These are phyloP conservation scores for Atractosteus spatula DNA, from an alignment of 2,113 vertebrate species.

Conservation along the genomic window DNA sequence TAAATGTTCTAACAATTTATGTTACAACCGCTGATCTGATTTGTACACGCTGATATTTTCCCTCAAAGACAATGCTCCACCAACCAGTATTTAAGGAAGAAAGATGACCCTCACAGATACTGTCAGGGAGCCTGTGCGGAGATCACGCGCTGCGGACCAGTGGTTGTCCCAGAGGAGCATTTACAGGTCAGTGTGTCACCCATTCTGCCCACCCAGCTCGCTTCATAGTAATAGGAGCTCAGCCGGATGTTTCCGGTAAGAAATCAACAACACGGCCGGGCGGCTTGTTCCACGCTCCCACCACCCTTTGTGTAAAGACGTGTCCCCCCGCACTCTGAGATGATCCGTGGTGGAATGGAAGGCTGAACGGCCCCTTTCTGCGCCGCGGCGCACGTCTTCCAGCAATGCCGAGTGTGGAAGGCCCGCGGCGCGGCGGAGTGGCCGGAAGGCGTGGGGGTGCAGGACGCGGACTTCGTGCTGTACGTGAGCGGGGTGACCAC, in stretches of 20 bases:
- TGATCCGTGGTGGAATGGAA: too few species aligned
- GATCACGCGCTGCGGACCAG: constrained; percentile 85
- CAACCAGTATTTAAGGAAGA: constrained; percentile 88
- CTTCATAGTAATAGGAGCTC: too few species aligned
- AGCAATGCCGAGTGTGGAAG: constrained; percentile 89
- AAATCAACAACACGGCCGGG: too few species aligned
- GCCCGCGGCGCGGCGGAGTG: constrained; percentile 68
- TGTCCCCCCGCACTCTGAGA: too few species aligned
- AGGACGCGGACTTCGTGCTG: constrained; percentile 88
- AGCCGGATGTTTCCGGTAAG: too few species aligned
- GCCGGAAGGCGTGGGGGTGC: constrained; percentile 77
- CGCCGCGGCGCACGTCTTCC: background rate
- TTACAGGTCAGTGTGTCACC: constrained; percentile 75
- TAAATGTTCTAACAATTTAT: too few species aligned
- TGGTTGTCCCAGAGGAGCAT: constrained; percentile 87
- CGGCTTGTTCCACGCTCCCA: too few species aligned
- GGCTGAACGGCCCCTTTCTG: background rate
- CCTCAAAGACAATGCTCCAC: constrained; percentile 83
- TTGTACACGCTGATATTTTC: constrained; percentile 20
- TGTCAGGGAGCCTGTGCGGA: constrained; percentile 84
- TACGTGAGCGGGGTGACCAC: constrained; percentile 91
- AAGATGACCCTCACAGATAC: constrained; percentile 87
- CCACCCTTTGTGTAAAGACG: too few species aligned
- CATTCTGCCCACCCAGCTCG: too few species aligned
- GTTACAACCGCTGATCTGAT: too few species aligned